Base-by-base conservation (phyloP, 2,888 invertebrate genomes). In the Kuschelorhynchus macadamiae region DNA sequence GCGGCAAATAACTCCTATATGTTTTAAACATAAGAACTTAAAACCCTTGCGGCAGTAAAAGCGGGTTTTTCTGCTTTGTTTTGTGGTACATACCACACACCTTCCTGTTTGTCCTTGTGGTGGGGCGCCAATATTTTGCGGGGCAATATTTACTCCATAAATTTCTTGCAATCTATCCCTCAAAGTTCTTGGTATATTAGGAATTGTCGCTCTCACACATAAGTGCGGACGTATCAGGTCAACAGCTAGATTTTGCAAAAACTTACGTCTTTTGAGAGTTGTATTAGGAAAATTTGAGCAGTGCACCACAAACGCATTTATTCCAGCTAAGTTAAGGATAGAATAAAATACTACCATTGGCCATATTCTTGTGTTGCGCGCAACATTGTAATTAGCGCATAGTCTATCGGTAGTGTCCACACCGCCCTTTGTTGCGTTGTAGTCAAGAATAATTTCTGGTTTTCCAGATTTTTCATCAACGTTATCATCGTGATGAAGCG, bases 261-360 rank as follows among this genome's bases (percentile, higher is more conserved):
- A 61, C 20, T 46, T 21, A 52, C 60, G 42, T 46, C 60, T 60
- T 18, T 14, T 53, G 18, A 62, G 47, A 49, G 30, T 50, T 33
- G 25, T 33, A 61, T 60, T 46, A 32, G 46, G 59, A 32, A 30
- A 44, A 36, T 64, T 56, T 14, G 49, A 46, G 36, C 56, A 20
- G 33, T 64, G 39, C 20, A 64, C 18, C 17, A 56, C 64, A 30
- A 33, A 47, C 18, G 64, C 21, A n/a, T n/a, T n/a, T n/a, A n/a
- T n/a, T n/a, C n/a, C n/a, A n/a, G n/a, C n/a, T n/a, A n/a, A n/a
- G n/a, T 56, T 64, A 18, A 64, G 47, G 44, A 56, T 25, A 9
- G 47, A 57, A 56, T 56, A 64, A 47, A 57, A 64, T 17, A 49
- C 56, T n/a, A 64, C 47, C 64, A 64, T 55, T 11, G 64, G 64